A percentile compares a stretch with the other conserved stretches of the same genome.
Evolutionary conservation across 2,888 invertebrate species (phyloP).

Genomic region (Pocota personata): DNA sequence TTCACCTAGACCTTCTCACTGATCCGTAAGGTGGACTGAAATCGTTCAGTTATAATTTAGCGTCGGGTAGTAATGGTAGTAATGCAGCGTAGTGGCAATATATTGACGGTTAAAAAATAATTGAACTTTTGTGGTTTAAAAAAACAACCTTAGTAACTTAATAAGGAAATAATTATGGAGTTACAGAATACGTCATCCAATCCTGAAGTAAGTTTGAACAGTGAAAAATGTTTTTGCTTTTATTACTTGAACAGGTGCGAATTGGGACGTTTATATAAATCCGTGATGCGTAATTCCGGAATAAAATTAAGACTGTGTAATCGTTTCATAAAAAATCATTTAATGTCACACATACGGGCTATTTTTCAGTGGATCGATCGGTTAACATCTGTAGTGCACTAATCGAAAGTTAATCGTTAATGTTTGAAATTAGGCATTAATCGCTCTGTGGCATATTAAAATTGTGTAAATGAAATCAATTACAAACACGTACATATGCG

Average conservation of each 20-base stretch:
- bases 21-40: conserved; percentile 15
- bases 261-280: neutral
- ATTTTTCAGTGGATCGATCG: neutral
- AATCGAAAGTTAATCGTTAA: neutral
- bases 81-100: neutral
- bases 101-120: neutral
- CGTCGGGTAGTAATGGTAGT: conserved; percentile 37
- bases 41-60: conserved; percentile 52
- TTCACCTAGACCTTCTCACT: conserved; percentile 49
- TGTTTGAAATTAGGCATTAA: neutral
- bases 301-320: neutral
- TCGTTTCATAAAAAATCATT: no score
- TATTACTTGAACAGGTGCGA: neutral
- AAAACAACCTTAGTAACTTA: neutral
- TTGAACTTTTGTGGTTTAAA: no score
- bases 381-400: neutral
- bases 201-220: conserved; percentile 34
- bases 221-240: neutral
- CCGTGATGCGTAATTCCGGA: neutral
- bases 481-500: no score
- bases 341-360: neutral
- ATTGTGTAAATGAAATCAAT: neutral
- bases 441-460: neutral
- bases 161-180: conserved; percentile 21
- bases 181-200: conserved; percentile 14